phyloP scores from a whole-genome alignment of 35 echinoderm and acorn worm species.

The Strongylocentrotus purpuratus region DNA sequence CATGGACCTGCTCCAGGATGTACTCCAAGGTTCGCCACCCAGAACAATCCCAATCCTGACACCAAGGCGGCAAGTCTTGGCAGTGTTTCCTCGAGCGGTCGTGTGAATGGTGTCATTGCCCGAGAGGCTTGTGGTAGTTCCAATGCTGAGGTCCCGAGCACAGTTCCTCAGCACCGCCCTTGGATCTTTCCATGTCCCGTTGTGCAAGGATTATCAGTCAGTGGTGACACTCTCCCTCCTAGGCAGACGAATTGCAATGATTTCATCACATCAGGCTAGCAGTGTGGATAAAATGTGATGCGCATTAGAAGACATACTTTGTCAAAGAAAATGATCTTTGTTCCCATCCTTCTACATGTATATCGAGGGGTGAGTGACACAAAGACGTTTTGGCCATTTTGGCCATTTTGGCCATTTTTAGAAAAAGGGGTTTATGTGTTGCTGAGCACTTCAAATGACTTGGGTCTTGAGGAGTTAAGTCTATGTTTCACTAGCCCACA shows the following conservation, averaged over 20 bases:
- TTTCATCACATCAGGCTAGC: not conserved
- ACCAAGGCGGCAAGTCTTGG: not conserved
- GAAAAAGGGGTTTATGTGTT: too few species aligned
- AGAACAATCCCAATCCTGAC: not conserved
- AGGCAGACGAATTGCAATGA: not conserved
- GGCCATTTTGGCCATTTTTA: too few species aligned
- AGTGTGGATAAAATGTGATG: not conserved
- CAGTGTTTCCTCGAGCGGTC: not conserved
- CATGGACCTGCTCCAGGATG: not conserved
- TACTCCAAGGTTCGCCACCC: not conserved
- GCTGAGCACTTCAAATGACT: too few species aligned
- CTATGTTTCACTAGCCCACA: too few species aligned
- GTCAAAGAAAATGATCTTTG: too few species aligned
- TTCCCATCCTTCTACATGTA: not conserved
- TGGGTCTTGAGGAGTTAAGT: too few species aligned
- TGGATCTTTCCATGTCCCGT: not conserved
- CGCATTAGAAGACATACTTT: not conserved
- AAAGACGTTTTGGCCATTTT: too few species aligned
- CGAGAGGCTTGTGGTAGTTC: not conserved
- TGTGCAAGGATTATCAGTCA: not conserved
- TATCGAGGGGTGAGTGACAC: too few species aligned
- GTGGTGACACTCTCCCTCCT: not conserved
- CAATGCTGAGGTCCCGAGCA: not conserved
- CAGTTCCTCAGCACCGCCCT: not conserved
- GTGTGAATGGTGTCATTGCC: not conserved